Evolutionary conservation across 1,140 invertebrate species (phyloP).

Genomic region (Drosophila seguyi): DNA sequence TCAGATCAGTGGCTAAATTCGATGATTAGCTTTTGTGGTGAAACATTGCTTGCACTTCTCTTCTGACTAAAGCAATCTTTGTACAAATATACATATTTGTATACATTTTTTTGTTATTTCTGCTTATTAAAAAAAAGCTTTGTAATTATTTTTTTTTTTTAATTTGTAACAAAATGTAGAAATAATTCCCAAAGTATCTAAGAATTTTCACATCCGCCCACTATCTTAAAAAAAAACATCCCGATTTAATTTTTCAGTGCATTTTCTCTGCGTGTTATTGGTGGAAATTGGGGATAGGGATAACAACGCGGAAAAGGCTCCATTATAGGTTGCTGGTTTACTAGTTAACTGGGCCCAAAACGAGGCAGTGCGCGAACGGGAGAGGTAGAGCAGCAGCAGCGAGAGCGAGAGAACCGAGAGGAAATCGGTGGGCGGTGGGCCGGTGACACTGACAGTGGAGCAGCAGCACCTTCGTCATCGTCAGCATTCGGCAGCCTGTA

Average conservation of each 20-base stretch:
- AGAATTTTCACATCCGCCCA: neutral
- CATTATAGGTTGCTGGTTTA: conserved; percentile 71
- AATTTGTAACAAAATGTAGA: too few species aligned
- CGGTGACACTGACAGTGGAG: conserved; percentile 62
- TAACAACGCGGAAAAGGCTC: conserved; percentile 64
- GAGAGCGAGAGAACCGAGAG: conserved; percentile 16
- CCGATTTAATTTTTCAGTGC: neutral
- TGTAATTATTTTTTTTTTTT: too few species aligned
- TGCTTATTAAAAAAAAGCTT: too few species aligned
- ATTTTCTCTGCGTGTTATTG: conserved; percentile 20
- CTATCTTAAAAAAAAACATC: neutral
- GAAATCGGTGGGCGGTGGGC: neutral
- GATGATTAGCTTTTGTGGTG: too few species aligned
- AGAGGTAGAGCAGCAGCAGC: conserved; percentile 5
- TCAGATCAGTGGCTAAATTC: too few species aligned
- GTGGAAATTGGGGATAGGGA: conserved; percentile 35
- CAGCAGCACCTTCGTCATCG: conserved; percentile 47
- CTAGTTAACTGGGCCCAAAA: conserved; percentile 68
- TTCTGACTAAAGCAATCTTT: too few species aligned
- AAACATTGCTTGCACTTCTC: too few species aligned
- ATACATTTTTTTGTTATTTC: too few species aligned
- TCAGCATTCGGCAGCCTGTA: conserved; percentile 52
- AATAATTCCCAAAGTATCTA: neutral
- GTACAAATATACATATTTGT: too few species aligned
- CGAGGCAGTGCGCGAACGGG: conserved; percentile 8